Evolutionary conservation across 2,888 invertebrate genomes (phyloP), one percentile per base, ranked within the genome.

Genomic region (Entomobrya proxima): DNA sequence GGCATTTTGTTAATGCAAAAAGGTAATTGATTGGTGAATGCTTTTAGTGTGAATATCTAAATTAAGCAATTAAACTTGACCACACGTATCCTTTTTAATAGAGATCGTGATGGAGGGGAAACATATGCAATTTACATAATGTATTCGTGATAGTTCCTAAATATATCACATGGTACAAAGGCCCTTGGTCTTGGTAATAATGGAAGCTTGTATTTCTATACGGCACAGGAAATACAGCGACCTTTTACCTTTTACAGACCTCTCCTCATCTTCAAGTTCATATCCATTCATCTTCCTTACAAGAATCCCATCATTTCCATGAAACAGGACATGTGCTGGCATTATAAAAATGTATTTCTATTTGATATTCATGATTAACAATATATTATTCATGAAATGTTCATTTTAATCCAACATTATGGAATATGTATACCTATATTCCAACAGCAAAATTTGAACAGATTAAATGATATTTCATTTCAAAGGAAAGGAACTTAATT

Each of bases 211-310:
- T 13, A 24, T 67, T n/a, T 18, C 21, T 21, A 52, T 9, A 21
- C 21, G 21, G 24, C 44, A 74, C 74, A 80, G 80, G 80, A 80
- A 80, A 80, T 69, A 52, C 37, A 67, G 21, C 52, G 67, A 61
- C 80, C 80, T 80, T 78, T 50, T n/a, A 61, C 80, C 80, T 80
- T 78, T 50, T n/a, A 18, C 40, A 55, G 55, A 37, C 40, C 58
- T 44, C 50, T 72, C 69, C 69, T 52, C 69, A 35, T 40, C 69
- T 67, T 79, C 79, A 67, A 79, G 79, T 52, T 78, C 78, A 78
- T 24, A 67, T 67, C 40, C 61, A 64, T 67, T n/a, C 21, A 24
- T 67, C 40, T 24, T n/a, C 24, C 21, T 13, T 18, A 35, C 21
- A 64, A n/a, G 37, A 21, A 11, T 52, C 52, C 21, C 18, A 64